phyloP scores from a whole-genome alignment of 1,140 invertebrate genomes.

The Delia radicum region DNA sequence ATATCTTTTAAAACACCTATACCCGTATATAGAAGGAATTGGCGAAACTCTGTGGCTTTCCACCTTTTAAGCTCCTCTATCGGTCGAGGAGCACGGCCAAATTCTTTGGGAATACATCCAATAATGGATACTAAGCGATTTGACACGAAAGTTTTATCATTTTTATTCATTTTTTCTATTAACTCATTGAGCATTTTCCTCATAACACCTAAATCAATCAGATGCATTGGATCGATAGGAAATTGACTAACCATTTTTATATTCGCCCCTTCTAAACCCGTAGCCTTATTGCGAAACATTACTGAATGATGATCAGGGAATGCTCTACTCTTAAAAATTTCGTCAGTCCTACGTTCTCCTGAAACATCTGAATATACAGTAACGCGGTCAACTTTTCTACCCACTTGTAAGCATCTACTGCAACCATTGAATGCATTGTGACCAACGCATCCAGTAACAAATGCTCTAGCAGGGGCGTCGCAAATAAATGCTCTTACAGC shows the following conservation, averaged over 20 bases:
- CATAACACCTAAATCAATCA: no score
- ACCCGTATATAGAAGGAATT: slow-evolving; percentile 57
- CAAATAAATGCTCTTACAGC: not conserved
- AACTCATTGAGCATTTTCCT: no score
- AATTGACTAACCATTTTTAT: slow-evolving; percentile 20
- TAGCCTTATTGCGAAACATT: not conserved
- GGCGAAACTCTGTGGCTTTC: slow-evolving; percentile 59
- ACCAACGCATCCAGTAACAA: not conserved
- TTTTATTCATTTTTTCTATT: slow-evolving; percentile 24
- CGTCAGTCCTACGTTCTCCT: not conserved
- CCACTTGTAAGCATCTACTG: not conserved
- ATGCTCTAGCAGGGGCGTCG: not conserved
- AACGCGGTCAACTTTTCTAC: not conserved
- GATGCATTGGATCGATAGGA: no score
- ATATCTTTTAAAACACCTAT: slow-evolving; percentile 46
- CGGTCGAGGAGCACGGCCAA: slow-evolving; percentile 40
- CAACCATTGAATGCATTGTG: not conserved
- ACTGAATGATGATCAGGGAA: not conserved
- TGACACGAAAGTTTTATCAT: not conserved
- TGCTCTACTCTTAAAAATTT: not conserved
- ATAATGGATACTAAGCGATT: not conserved
- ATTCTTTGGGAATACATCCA: slow-evolving; percentile 4
- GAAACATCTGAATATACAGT: not conserved
- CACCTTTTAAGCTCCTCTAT: slow-evolving; percentile 51
- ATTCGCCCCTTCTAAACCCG: not conserved